A percentile compares a stretch with the other conserved stretches of the same genome.
These are phyloP conservation scores for Anser cygnoides DNA, from an alignment of 2,113 vertebrate genomes.

Conservation along the genomic window DNA sequence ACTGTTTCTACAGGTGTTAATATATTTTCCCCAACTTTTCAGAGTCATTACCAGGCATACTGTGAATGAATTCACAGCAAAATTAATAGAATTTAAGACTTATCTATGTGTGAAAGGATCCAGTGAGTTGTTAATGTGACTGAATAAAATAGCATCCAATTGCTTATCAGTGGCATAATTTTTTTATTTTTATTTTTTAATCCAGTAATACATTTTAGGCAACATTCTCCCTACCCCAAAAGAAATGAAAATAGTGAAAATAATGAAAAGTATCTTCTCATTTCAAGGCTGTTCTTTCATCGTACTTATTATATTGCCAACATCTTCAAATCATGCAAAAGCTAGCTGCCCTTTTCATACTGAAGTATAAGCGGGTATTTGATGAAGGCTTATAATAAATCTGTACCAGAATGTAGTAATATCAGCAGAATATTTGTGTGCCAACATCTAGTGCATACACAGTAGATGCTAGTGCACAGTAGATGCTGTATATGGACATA, in stretches of 20 bases:
- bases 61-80: not conserved
- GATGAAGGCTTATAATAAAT: not conserved
- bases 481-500: not conserved
- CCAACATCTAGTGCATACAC: not conserved
- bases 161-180: not conserved
- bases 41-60: not conserved
- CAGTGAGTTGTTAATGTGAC: not conserved
- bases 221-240: not conserved
- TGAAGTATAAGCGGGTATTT: conserved; percentile 11
- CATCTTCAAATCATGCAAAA: conserved; percentile 8
- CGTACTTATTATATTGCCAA: not conserved
- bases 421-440: not conserved
- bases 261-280: not conserved
- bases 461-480: not conserved
- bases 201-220: not conserved
- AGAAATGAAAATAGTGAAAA: conserved; percentile 8
- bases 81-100: not conserved
- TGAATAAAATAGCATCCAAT: not conserved
- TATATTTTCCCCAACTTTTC: not conserved
- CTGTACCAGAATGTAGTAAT: not conserved
- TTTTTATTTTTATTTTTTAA: not conserved
- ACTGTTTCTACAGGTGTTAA: not conserved
- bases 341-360: conserved; percentile 8
- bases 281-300: conserved; percentile 30
- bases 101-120: not conserved